Conservation (phyloP, 2,797 vertebrate species). For the Halcyon smyrnensis region DNA sequence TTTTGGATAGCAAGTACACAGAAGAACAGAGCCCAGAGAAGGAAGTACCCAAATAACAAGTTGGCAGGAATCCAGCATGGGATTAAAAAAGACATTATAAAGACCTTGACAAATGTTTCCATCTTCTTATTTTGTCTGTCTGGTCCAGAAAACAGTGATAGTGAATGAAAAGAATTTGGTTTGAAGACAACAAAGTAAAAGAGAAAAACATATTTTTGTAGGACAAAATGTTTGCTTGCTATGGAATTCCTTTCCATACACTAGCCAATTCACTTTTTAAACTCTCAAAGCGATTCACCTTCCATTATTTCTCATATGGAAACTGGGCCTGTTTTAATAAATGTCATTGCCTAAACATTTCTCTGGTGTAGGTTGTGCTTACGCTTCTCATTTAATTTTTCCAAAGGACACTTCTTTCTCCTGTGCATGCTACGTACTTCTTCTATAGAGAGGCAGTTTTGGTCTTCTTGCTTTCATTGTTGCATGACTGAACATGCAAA, state of each 20-base stretch:
- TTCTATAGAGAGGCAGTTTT: not conserved
- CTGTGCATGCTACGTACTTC: not conserved
- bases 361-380: not conserved
- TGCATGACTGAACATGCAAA: not conserved
- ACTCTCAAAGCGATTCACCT: not conserved
- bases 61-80: not conserved
- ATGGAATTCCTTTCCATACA: not conserved
- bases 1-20: not conserved
- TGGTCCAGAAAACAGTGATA: not conserved
- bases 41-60: not conserved
- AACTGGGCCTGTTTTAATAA: not conserved
- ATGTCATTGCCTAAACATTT: not conserved
- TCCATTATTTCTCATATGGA: not conserved
- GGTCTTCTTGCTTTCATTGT: not conserved
- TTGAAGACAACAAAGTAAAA: not conserved
- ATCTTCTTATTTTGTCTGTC: conserved; percentile 17
- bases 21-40: not conserved
- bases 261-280: not conserved
- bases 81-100: not conserved
- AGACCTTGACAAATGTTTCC: conserved; percentile 15
- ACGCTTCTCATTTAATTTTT: not conserved
- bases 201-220: not conserved
- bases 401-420: not conserved
- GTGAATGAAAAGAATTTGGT: not conserved
- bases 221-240: not conserved